Base-by-base conservation (phyloP, 2,113 vertebrate species). In the Elephas maximus region DNA sequence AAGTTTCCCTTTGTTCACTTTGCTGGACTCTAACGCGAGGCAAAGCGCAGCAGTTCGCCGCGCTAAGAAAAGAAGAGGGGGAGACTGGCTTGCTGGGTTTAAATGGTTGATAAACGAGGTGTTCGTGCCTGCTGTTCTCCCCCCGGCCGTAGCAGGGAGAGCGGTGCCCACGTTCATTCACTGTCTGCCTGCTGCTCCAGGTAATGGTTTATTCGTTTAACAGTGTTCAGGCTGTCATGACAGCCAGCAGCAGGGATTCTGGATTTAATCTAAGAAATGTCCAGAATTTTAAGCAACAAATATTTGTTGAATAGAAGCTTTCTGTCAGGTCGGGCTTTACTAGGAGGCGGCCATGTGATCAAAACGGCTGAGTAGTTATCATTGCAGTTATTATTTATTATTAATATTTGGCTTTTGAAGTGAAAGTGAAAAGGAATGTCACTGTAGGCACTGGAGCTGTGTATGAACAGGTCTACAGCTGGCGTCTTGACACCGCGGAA, bases 1-100 rank as follows among this genome's bases (percentile, higher is more conserved):
- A 97, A 97, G 94, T 98, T 98, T 98, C 76, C 94, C 78, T 79
- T 28, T 26, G 88, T 93, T 81, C 87, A 44, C 92, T 97, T 97
- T 21, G 67, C 92, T 45, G 93, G 95, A 93, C 95, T 95, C 65
- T 73, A 18, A 8, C 30, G 84, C 21, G 77, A 93, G 95, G 90
- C 62, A 41, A 62, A 94, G 30, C 93, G 60, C 48, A 78, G 87
- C 79, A 14, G 48, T 89, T 89, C 8, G 24, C 53, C 18, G 77
- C 65, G 65, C 57, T 41, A 15, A 60, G 63, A 53, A 87, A 37
- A 57, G 63, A 9, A 18, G 37, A 15, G 45, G 53, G 51, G 20
- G n/a, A 53, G 87, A 30, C 15, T 4, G 62, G 57, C 73, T 80
- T 73, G 71, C 82, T 12, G 48, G 37, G 28, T 23, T 69, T 53